Evolutionary conservation across 2,888 invertebrate species (phyloP), one percentile per base, ranked within the genome.

Genomic region (Microplitis deprimator): DNA sequence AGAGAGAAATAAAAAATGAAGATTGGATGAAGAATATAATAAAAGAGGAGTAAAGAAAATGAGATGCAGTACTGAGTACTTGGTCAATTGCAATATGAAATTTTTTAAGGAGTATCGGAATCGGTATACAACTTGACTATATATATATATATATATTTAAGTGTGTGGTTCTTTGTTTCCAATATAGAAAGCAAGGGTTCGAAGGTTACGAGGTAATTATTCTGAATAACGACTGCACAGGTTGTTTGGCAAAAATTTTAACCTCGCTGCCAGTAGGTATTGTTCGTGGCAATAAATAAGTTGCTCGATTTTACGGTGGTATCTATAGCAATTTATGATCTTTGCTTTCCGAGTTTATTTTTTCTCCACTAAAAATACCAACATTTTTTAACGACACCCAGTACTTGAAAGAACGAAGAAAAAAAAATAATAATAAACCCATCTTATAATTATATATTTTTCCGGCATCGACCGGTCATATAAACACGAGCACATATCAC

Each of bases 201-300:
- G 84, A 83, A 83, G 82, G 82, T 83, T 84, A 81, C 79, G 81
- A 79, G 81, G 82, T 85, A 84, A 84, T 84, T 85, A 85, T 84
- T 84, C 81, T 81, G 82, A 81, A 84, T 84, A 84, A 84, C 81
- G 82, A 84, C 83, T 79, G 81, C 73, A 79, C 79, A 81, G 72
- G 75, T 76, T 72, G 72, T 80, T 80, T 77, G 68, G 67, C 41
- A 61, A 72, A 72, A 72, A 68, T 50, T 50, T 50, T 50, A 50
- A 50, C 50, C 50, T 50, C 13, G 50, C 50, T 50, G 50, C 50
- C 50, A 50, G 50, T 50, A 50, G 50, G 50, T 50, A 50, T 50
- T 50, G 50, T 50, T 50, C 50, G 13, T 50, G 50, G 50, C 50
- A 50, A 50, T 50, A 50, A 50, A 50, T 50, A 50, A 50, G 50